Percentiles rank a stretch among this genome's conserved stretches.
Conservation (phyloP, 2,113 vertebrate genomes). For the Rhynchopsitta pachyrhyncha region DNA sequence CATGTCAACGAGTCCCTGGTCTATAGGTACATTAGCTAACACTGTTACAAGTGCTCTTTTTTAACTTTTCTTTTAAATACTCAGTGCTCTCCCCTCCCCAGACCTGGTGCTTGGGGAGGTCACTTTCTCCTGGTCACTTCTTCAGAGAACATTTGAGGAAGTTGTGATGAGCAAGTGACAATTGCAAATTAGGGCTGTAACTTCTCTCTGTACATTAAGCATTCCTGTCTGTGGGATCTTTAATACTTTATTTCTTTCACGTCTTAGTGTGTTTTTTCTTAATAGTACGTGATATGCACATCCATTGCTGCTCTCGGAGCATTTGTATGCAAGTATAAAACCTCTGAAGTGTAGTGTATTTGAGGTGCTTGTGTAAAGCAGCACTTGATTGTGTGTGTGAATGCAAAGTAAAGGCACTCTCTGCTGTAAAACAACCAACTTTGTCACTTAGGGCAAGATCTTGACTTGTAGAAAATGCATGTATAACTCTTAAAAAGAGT, state of each 20-base stretch:
- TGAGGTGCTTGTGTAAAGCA: not conserved
- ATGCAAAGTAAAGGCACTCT: not conserved
- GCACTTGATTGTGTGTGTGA: not conserved
- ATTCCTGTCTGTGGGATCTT: not conserved
- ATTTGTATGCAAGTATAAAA: not conserved
- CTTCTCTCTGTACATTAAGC: not conserved
- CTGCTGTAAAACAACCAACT: not conserved
- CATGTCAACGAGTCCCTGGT: not conserved
- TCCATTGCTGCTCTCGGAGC: not conserved
- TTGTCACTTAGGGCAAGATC: not conserved
- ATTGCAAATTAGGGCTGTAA: not conserved
- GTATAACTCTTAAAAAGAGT: not conserved
- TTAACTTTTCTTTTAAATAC: not conserved
- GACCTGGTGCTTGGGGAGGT: not conserved
- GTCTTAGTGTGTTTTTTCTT: not conserved
- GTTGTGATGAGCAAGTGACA: not conserved
- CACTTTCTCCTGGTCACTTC: not conserved
- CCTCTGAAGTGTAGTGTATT: not conserved
- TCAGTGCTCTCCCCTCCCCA: fast-evolving
- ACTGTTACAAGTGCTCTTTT: not conserved
- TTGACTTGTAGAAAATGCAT: not conserved
- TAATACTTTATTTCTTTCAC: not conserved
- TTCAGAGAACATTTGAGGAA: not conserved
- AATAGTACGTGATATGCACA: not conserved
- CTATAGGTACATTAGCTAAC: not conserved